Evolutionary conservation across 2,888 invertebrate species (phyloP).

Genomic region (Bellardia pandia): DNA sequence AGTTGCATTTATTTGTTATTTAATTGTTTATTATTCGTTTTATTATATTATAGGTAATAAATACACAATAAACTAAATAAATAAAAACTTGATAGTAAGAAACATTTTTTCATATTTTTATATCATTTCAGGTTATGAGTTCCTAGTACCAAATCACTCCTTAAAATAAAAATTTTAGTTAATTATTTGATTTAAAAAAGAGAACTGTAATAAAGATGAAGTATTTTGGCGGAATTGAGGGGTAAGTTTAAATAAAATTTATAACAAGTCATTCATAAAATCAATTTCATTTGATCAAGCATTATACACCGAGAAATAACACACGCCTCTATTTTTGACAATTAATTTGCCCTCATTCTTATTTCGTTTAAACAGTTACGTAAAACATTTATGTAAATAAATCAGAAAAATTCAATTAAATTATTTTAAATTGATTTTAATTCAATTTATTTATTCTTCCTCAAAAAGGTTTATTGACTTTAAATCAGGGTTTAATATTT

Average conservation of each 20-base stretch:
- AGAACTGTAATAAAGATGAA: constrained; percentile 75
- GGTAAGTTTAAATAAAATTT: constrained; percentile 76
- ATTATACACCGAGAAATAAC: constrained; percentile 8
- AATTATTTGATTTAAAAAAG: constrained; percentile 22
- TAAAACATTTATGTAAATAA: not conserved
- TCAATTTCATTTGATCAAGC: constrained; percentile 12
- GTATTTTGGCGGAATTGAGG: constrained; percentile 82
- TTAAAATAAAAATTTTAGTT: constrained; percentile 6
- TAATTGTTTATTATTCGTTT: not conserved
- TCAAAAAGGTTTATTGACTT: constrained; percentile 52
- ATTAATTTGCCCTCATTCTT: constrained; percentile 18
- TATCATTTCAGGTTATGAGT: constrained; percentile 66
- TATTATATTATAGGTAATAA: not conserved
- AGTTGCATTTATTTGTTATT: constrained; percentile 11
- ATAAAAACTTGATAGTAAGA: not conserved
- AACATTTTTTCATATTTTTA: constrained; percentile 7
- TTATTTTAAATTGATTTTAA: constrained; percentile 44
- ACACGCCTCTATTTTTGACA: constrained; percentile 10
- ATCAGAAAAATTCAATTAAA: constrained; percentile 38
- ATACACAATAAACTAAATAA: too few relatives aligned
- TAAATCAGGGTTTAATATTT: not conserved
- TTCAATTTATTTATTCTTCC: constrained; percentile 41
- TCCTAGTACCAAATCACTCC: constrained; percentile 42
- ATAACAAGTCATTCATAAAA: constrained; percentile 16
- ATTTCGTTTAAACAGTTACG: not conserved